Base-by-base conservation (phyloP, 37 sponge, comb jelly and placozoan genomes). In the Sycon ciliatum region DNA sequence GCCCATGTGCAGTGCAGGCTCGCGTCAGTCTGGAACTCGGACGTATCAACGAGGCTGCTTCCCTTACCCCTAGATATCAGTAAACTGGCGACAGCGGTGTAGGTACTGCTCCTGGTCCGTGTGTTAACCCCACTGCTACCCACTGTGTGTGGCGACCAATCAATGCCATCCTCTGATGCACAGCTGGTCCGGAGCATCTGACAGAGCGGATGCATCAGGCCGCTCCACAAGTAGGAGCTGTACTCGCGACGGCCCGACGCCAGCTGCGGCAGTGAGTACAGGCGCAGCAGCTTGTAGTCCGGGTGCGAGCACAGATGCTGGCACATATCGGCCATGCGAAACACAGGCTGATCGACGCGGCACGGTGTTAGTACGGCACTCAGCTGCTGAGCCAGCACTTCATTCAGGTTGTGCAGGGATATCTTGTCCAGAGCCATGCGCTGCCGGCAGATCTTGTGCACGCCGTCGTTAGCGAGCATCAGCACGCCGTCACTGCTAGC, bases 111-210 rank as follows among this genome's bases (percentile, higher is more conserved):
- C 49, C 9, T 18, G 9, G 49, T 42, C n/a, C n/a, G n/a, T n/a
- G n/a, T n/a, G n/a, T n/a, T n/a, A n/a, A n/a, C n/a, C n/a, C n/a
- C n/a, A n/a, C n/a, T n/a, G n/a, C n/a, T n/a, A n/a, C n/a, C n/a
- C n/a, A n/a, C n/a, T n/a, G n/a, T n/a, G n/a, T n/a, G n/a, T 13
- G 49, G 9, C 49, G 68, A 36, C 88, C 88, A 87, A 28, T 92
- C 78, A 75, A 87, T 75, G 26, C 88, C 88, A 28, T 87, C 89
- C 54, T 87, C 88, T 1, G 76, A 76, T 34, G 78, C 71, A 11
- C 88, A 46, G 46, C 84, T 77, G 2, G 88, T 82, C 13, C 81
- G 54, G 9, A 86, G 54, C 93, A 92, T 92, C 65, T 92, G 93
- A 1, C 78, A 64, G 1, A 92, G 58, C 22, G 79, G 76, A 35